Percentiles rank a stretch among this genome's conserved stretches.
Evolutionary conservation across 2,113 vertebrate genomes (phyloP).

Genomic region (Ariopsis seemanni): DNA sequence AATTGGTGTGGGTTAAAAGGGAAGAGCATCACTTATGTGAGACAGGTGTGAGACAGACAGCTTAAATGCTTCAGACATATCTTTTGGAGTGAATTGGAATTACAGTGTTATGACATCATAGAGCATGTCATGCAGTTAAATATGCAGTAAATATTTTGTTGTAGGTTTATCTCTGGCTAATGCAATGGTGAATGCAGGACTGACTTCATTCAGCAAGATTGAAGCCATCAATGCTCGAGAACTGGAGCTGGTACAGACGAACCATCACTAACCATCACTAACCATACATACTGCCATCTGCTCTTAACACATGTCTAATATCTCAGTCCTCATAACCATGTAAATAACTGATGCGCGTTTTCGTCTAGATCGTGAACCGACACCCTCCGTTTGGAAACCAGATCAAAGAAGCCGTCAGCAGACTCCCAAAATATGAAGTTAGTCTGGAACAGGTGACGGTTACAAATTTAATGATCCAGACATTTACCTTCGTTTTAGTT

Average conservation of each 20-base stretch:
- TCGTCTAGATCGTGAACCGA: constrained; percentile 90
- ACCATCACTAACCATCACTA: not conserved
- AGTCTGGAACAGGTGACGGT: constrained; percentile 80
- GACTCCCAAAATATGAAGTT: constrained; percentile 90
- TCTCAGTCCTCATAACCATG: not conserved
- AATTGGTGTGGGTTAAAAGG: not conserved
- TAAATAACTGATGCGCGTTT: constrained; percentile 1
- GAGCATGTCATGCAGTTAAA: not conserved
- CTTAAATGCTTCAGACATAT: not conserved
- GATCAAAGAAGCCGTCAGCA: constrained; percentile 87
- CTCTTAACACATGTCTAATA: not conserved
- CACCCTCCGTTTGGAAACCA: constrained; percentile 97
- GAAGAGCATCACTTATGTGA: not conserved
- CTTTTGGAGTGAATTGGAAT: not conserved
- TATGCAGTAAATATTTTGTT: constrained; percentile 7
- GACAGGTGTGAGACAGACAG: not conserved
- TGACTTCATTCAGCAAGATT: constrained; percentile 94
- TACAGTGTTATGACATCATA: not conserved
- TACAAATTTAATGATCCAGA: not conserved
- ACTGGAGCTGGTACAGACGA: constrained; percentile 84
- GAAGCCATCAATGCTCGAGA: constrained; percentile 87
- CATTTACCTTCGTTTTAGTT: too few species aligned
- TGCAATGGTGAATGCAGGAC: constrained; percentile 91
- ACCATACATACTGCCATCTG: not conserved
- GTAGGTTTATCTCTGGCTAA: constrained; percentile 87